A percentile compares a stretch with the other conserved stretches of the same genome.
phyloP scores from a whole-genome alignment of 1,140 invertebrate genomes.

The Ptiloglossa arizonensis region DNA sequence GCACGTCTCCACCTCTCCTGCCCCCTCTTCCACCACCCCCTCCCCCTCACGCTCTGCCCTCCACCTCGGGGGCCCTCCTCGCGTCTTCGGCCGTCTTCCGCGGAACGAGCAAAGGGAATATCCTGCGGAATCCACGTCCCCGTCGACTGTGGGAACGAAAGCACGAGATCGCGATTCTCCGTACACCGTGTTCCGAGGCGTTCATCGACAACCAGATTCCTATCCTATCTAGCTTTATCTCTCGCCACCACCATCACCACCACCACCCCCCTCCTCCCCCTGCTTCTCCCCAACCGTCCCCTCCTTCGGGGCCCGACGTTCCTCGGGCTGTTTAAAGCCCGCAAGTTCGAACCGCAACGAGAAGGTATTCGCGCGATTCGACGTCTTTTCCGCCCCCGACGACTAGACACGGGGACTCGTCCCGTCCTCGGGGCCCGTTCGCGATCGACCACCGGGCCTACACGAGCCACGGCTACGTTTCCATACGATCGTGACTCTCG shows the following conservation, averaged over 20 bases:
- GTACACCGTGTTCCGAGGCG: conserved; percentile 71
- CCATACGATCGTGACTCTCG: no score
- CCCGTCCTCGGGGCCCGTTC: no score
- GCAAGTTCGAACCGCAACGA: background rate
- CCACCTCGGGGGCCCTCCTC: conserved; percentile 31
- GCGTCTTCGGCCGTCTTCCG: conserved; percentile 27
- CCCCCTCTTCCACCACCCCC: background rate
- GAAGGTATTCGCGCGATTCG: conserved; percentile 6
- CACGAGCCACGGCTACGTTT: no score
- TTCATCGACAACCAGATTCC: conserved; percentile 68
- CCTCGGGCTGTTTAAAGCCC: no score
- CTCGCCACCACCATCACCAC: background rate
- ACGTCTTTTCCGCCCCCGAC: conserved; percentile 7
- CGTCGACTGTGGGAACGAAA: conserved; percentile 78
- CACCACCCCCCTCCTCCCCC: conserved; percentile 32
- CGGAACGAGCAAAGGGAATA: conserved; percentile 65
- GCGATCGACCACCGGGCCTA: no score
- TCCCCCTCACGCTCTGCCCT: background rate
- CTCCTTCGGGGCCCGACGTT: no score
- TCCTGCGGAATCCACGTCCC: conserved; percentile 74
- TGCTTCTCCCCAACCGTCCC: background rate
- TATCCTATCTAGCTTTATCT: conserved; percentile 59
- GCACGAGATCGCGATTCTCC: conserved; percentile 63
- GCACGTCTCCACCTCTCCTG: conserved; percentile 10
- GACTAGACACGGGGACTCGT: background rate